Base-by-base conservation (phyloP, 1,140 invertebrate genomes). In the Anoplolepis gracilipes region DNA sequence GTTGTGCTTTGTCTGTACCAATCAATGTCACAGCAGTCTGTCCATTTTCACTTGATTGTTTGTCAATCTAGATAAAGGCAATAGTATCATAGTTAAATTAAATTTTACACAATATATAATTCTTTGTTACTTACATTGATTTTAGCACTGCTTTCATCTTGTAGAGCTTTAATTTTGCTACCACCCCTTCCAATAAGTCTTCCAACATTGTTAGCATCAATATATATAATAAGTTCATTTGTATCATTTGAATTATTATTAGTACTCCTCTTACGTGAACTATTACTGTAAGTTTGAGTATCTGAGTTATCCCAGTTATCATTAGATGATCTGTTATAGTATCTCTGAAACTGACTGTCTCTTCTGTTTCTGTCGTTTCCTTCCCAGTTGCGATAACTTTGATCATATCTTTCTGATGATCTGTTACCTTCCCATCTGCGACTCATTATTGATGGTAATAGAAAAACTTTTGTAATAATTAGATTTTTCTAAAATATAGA, bases 81-180 rank as follows among this genome's bases (percentile, higher is more conserved):
- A 73, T 46, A 77, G 22, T 69, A 57, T 65, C 55, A 61, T 67
- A 82, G 39, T 62, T 30, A 6, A 7, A 72, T 70, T 79, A 82
- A 2, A 39, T 49, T 5, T 64, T 36, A 19, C 25, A 42, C 8
- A 59, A 25, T 8, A 13, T 19, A 25, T 72, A 64, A 28, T 64
- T 22, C 13, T 46, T 82, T n/a, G 46, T 62, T 72, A 86, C 86
- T 88, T 89, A 96, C 95, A 65, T 95, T 95, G 67, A 97, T 96
- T 72, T 89, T 94, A 33, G 96, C 95, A 3, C 95, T 95, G 90
- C 95, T 96, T 61, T 95, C 92, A n/a, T 95, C 95, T 93, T 97
- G 95, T 0, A 98, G 90, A 88, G 97, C 97, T 89, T 95, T 95
- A n/a, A 98, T 98, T 93, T 97, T 97, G 1, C 94, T 95, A 1